phyloP scores from a whole-genome alignment of 2,888 invertebrate genomes.

The Xestia rhomboidea region DNA sequence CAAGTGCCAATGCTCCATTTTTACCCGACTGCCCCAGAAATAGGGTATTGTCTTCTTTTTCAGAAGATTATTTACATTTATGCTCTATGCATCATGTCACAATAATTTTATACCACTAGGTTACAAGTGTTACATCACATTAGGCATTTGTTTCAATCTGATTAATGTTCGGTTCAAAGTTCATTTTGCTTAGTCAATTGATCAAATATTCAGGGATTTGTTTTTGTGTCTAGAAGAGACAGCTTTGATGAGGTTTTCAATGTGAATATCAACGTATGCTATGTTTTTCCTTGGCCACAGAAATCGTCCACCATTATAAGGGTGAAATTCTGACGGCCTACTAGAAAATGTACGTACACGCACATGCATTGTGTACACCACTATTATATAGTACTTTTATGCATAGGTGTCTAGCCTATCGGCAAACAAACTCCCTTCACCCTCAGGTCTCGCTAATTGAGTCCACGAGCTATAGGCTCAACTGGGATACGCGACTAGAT shows the following conservation, averaged over 20 bases:
- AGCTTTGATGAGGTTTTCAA: neutral
- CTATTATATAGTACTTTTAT: neutral
- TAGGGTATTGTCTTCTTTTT: neutral
- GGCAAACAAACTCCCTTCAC: slow-evolving; percentile 42
- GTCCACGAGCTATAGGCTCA: slow-evolving; percentile 27
- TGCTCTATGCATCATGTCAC: neutral
- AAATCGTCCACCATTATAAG: neutral
- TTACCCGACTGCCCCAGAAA: neutral
- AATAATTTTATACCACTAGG: neutral
- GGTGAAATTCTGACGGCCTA: neutral
- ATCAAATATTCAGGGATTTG: neutral
- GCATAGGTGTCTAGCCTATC: slow-evolving; percentile 21
- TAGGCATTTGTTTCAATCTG: neutral
- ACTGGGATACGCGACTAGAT: neutral
- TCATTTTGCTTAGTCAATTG: neutral
- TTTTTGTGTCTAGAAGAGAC: neutral
- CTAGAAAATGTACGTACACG: neutral
- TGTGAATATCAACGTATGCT: no score
- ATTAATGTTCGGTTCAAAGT: neutral
- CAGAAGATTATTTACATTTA: neutral
- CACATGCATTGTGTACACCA: neutral
- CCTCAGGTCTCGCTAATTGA: slow-evolving; percentile 54
- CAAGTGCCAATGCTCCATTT: neutral
- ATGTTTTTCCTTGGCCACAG: neutral
- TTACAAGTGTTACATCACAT: neutral